Base-by-base conservation (phyloP, 1,140 invertebrate genomes). In the Platyura marginata region DNA sequence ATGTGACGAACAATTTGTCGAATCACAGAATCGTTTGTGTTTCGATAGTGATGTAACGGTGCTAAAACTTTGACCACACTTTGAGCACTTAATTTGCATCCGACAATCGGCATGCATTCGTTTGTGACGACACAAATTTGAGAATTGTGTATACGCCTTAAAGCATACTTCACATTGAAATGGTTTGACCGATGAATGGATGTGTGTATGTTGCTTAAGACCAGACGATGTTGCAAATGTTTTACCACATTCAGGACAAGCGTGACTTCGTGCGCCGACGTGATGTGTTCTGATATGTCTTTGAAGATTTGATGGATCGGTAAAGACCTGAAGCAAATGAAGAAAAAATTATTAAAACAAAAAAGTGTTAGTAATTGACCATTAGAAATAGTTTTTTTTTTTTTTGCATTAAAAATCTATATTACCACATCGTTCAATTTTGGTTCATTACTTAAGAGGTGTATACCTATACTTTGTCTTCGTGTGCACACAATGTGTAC, bases 61-160 rank as follows among this genome's bases (percentile, higher is more conserved):
- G 25, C 77, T 82, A 65, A 95, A 96, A 15, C 81, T 79, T 55
- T 94, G 85, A 8, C 79, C 77, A 59, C 92, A 97, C 70, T 92
- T 91, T 49, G 72, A 74, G 65, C 92, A 96, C 65, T 91, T 88
- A 48, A 88, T 84, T 58, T 85, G 74, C 63, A 79, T 79, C 50
- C 86, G 77, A 56, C 87, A 89, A 54, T 86, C 81, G 13, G 81
- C 80, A 66, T 99, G 96, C 89, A 98, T 97, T 46, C 95, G 86
- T 58, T 95, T 97, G 67, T 99, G 96, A 16, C 96, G 80, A 59
- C 96, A 99, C 49, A 99, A 70, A 62, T 99, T 99, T 11, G 94
- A 98, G 63, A 99, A 99, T 67, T 99, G 96, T 0, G 96, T 99
- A 68, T 99, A 99, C 2, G 92, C 79, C 74, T 87, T 87, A 51